phyloP scores from a whole-genome alignment of 2,888 invertebrate species.

The Amphipoea oculea region DNA sequence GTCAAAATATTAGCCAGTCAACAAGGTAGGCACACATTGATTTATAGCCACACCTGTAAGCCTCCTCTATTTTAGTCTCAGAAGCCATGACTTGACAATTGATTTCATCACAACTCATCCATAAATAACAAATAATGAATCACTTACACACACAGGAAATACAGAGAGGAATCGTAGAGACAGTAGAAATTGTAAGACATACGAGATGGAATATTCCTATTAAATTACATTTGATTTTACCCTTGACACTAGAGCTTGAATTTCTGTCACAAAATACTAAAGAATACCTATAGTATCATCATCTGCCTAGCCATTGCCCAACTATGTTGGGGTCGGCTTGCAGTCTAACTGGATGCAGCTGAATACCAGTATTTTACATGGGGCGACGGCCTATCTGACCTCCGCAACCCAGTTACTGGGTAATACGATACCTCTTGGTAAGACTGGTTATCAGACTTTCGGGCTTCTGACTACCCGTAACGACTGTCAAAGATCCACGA shows the following conservation, averaged over 20 bases:
- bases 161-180: slow-evolving; percentile 6
- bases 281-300: background rate
- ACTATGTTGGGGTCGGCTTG: no score
- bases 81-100: background rate
- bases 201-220: background rate
- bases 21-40: background rate
- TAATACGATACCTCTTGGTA: no score
- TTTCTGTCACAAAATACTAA: background rate
- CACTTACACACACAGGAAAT: slow-evolving; percentile 16
- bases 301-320: no score
- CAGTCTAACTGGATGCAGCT: no score
- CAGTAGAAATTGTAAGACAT: background rate
- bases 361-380: no score
- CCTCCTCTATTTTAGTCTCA: background rate
- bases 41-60: background rate
- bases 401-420: no score
- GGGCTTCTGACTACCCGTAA: no score
- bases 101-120: slow-evolving; percentile 6
- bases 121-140: slow-evolving; percentile 28
- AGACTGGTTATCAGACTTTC: no score
- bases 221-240: slow-evolving; percentile 1
- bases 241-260: background rate
- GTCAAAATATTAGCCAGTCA: background rate
- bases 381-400: no score
- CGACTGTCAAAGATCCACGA: no score